These are phyloP conservation scores for Agrilus planipennis DNA, from an alignment of 1,140 invertebrate genomes.

Conservation along the genomic window DNA sequence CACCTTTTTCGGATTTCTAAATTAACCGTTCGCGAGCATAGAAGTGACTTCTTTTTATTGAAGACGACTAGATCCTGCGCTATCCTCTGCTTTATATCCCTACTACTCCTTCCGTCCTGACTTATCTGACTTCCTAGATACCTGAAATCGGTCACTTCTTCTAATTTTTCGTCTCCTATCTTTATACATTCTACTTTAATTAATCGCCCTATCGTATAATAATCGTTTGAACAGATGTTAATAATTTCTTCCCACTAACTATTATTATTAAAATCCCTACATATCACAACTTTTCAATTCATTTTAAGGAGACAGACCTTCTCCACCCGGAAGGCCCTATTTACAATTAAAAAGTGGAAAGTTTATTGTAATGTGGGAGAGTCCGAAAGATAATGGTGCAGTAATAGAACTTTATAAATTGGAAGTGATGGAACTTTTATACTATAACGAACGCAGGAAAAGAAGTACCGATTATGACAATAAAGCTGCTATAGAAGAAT, in stretches of 20 bases:
- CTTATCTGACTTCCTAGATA: too few relatives aligned
- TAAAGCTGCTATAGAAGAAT: slow-evolving; percentile 32
- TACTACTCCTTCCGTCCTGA: too few relatives aligned
- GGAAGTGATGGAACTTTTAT: slow-evolving; percentile 37
- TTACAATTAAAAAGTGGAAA: slow-evolving; percentile 49
- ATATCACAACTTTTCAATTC: neutral
- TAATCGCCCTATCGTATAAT: too few relatives aligned
- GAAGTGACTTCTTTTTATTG: too few relatives aligned
- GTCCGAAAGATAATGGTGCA: slow-evolving; percentile 54
- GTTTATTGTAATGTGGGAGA: slow-evolving; percentile 62
- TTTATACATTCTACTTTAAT: too few relatives aligned
- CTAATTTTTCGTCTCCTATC: too few relatives aligned
- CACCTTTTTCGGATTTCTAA: too few relatives aligned
- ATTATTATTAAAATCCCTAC: slow-evolving; percentile 4
- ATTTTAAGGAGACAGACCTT: slow-evolving; percentile 48
- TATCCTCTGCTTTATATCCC: too few relatives aligned
- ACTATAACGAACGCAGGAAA: slow-evolving; percentile 25
- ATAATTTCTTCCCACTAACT: slow-evolving; percentile 3
- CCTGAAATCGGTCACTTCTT: too few relatives aligned
- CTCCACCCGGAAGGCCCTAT: slow-evolving; percentile 51
- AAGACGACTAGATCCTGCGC: too few relatives aligned
- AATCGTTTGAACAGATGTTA: too few relatives aligned
- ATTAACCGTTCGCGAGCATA: too few relatives aligned
- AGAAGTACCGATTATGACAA: slow-evolving; percentile 26
- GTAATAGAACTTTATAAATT: slow-evolving; percentile 46